These are phyloP conservation scores for Allolobophora icterica DNA, from an alignment of 2,888 invertebrate genomes.

Conservation along the genomic window DNA sequence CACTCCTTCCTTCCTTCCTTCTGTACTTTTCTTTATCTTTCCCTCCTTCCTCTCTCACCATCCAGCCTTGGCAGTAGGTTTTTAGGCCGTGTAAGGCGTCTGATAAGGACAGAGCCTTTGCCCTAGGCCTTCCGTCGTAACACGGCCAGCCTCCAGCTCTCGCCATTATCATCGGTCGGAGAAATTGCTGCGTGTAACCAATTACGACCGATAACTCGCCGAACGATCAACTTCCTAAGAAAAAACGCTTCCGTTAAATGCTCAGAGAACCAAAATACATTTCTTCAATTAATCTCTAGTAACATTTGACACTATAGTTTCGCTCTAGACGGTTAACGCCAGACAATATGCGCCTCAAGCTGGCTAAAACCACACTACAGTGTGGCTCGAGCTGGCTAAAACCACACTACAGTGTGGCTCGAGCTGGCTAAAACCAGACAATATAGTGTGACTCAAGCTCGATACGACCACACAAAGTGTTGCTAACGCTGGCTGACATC, in stretches of 20 bases:
- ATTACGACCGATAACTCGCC: background rate
- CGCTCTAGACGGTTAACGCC: too few species aligned
- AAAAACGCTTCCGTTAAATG: conserved; percentile 1
- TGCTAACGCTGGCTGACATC: background rate
- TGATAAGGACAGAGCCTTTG: background rate
- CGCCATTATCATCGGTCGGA: background rate
- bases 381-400: too few species aligned
- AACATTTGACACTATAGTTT: too few species aligned
- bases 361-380: background rate
- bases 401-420: background rate
- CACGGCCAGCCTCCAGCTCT: background rate
- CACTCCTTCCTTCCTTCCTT: background rate
- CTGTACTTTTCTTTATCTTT: background rate
- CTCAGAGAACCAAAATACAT: conserved; percentile 8
- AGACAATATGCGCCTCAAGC: too few species aligned
- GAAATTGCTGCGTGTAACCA: background rate
- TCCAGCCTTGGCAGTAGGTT: background rate
- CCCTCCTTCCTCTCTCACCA: background rate
- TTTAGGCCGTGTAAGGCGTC: background rate
- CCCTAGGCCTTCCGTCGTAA: background rate
- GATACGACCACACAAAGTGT: background rate
- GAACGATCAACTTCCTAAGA: background rate
- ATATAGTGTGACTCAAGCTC: too few species aligned
- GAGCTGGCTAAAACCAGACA: background rate
- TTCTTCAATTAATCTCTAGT: background rate